A percentile compares a stretch with the other conserved stretches of the same genome.
Conservation (phyloP, 2,113 vertebrate genomes). For the Passer domesticus region DNA sequence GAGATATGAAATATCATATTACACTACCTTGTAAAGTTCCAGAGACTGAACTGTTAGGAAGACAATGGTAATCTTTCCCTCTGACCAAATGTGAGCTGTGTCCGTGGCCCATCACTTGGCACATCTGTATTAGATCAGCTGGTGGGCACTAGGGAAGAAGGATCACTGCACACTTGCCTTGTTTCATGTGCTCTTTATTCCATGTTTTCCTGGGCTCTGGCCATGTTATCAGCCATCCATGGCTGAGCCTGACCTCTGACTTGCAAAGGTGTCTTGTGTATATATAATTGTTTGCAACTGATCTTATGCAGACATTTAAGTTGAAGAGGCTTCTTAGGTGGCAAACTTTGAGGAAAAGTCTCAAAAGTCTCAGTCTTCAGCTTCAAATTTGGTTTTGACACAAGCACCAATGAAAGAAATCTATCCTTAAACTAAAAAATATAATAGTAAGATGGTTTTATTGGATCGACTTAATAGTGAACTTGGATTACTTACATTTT, state of each 20-base stretch:
- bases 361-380: neutral
- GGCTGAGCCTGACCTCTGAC: neutral
- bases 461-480: neutral
- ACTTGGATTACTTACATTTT: neutral
- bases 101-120: fast-evolving
- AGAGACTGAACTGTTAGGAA: neutral
- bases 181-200: neutral
- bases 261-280: neutral
- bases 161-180: neutral
- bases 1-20: neutral
- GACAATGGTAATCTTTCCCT: neutral
- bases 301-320: neutral
- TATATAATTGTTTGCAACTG: neutral
- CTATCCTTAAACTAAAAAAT: neutral
- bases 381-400: neutral
- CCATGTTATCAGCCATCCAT: fast-evolving
- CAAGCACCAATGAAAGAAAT: neutral
- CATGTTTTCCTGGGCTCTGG: neutral
- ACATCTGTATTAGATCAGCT: neutral
- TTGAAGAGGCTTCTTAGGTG: neutral
- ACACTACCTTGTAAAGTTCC: neutral
- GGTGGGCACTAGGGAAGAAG: neutral
- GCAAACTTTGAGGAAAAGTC: neutral
- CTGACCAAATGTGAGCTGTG: fast-evolving
- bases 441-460: neutral